These are phyloP conservation scores for Hybos culiciformis DNA, from an alignment of 2,888 invertebrate species.

Conservation along the genomic window DNA sequence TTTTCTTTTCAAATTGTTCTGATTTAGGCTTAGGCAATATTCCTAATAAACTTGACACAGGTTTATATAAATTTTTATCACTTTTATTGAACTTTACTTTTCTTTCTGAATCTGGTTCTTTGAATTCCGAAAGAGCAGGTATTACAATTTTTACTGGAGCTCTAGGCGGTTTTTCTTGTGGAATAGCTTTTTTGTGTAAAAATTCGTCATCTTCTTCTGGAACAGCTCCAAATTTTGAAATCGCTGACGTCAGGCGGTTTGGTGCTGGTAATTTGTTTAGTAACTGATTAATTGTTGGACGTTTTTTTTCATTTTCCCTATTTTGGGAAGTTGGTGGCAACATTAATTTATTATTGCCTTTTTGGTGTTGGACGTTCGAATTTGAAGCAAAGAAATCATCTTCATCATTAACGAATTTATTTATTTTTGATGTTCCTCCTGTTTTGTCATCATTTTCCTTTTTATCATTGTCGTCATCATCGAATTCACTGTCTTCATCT, in stretches of 20 bases:
- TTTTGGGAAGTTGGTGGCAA: too few species aligned
- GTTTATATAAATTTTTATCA: constrained; percentile 4
- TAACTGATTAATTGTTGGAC: too few species aligned
- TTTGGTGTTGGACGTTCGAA: too few species aligned
- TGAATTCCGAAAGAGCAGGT: constrained; percentile 47
- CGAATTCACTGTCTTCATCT: constrained; percentile 29
- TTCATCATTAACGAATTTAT: too few species aligned
- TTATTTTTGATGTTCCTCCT: neutral
- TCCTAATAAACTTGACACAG: constrained; percentile 43
- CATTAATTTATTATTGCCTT: too few species aligned
- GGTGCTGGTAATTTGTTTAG: constrained; percentile 21
- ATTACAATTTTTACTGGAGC: constrained; percentile 47
- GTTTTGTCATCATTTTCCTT: constrained; percentile 16
- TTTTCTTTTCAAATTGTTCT: constrained; percentile 36
- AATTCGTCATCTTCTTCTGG: constrained; percentile 51
- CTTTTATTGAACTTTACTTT: constrained; percentile 16
- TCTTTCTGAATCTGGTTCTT: constrained; percentile 22
- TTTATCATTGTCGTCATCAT: constrained; percentile 27
- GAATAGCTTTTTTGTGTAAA: constrained; percentile 43
- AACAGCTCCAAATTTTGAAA: constrained; percentile 7
- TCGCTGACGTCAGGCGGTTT: constrained; percentile 29
- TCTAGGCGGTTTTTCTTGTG: constrained; percentile 21
- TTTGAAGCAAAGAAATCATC: too few species aligned
- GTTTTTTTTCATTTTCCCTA: too few species aligned
- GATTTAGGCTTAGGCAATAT: constrained; percentile 52